Conservation (phyloP, 2,888 invertebrate genomes). For the Cryptosula pallasiana region DNA sequence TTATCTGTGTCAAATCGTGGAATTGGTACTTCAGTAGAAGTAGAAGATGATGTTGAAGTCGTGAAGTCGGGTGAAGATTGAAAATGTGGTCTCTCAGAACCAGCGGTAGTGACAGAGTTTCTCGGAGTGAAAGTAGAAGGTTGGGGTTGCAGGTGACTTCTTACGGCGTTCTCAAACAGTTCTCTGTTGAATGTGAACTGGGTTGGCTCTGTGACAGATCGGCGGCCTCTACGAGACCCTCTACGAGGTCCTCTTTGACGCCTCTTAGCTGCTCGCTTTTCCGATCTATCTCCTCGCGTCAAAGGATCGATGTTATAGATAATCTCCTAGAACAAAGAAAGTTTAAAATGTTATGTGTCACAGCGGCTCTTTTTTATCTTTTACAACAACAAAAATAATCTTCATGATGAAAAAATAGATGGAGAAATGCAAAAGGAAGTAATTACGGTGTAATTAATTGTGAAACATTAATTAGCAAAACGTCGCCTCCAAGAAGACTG, state of each 20-base stretch:
- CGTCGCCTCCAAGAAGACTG: no score
- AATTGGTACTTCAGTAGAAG: neutral
- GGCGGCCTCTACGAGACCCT: neutral
- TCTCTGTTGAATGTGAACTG: neutral
- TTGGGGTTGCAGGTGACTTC: neutral
- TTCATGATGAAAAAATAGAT: no score
- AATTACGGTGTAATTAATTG: no score
- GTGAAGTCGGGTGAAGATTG: neutral
- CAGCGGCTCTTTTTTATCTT: no score
- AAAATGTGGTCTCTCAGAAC: neutral
- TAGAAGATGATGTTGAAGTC: neutral
- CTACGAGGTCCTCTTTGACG: neutral
- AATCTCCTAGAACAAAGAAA: conserved; percentile 16
- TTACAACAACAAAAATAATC: no score
- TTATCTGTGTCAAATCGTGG: neutral
- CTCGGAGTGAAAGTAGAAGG: neutral
- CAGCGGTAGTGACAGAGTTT: neutral
- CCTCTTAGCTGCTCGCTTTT: neutral
- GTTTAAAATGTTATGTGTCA: no score
- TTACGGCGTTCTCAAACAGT: neutral
- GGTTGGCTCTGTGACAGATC: neutral
- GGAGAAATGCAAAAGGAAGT: no score
- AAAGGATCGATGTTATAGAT: conserved; percentile 20
- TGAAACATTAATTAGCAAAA: no score
- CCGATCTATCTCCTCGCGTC: neutral